Evolutionary conservation across 2,113 vertebrate genomes (phyloP), one percentile per base, ranked within the genome.

Genomic region (Cochlearius cochlearius): DNA sequence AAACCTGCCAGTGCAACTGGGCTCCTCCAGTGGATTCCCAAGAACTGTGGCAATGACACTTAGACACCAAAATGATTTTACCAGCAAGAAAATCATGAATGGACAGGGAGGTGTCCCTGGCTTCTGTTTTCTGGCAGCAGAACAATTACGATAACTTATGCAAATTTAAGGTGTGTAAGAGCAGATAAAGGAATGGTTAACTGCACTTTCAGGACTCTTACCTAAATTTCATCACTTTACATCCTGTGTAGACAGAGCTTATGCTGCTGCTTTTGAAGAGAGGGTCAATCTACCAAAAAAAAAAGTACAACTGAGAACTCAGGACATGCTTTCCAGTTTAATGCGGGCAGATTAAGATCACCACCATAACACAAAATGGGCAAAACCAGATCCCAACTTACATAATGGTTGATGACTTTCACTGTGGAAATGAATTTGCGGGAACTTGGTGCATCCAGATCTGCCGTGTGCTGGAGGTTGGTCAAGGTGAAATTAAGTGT

Each of bases 401-500:
- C 96, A 0, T 95, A 94, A 39, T 94, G 9, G 36, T 71, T 94
- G 52, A 97, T 55, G 15, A 95, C 45, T 59, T 74, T 84, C 29
- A 39, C 67, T 8, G 96, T 93, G 66, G 93, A 92, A 26, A 60
- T 68, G 91, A 92, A 97, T 22, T 30, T 87, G 34, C 16, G 90
- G 58, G 97, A 96, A 7, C 20, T 82, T 4, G 75, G 75, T 26
- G 2, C 6, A 4, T 29, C 77, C 95, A 97, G 72, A 3, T 97
- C 96, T 2, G 86, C 29, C 1, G 66, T 75, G 72, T 96, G 93
- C 2, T 0, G 78, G 15, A 97, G 60, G 68, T 95, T 96, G 84
- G 86, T 96, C 68, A 97, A n/a, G 41, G 94, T 97, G 92, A 96
- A 97, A 36, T 97, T 96, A 1, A 96, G 77, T 2, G 94, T 97